Percentiles rank a stretch among this genome's conserved stretches.
phyloP scores from a whole-genome alignment of 2,888 invertebrate species.

The Fragum fragum region DNA sequence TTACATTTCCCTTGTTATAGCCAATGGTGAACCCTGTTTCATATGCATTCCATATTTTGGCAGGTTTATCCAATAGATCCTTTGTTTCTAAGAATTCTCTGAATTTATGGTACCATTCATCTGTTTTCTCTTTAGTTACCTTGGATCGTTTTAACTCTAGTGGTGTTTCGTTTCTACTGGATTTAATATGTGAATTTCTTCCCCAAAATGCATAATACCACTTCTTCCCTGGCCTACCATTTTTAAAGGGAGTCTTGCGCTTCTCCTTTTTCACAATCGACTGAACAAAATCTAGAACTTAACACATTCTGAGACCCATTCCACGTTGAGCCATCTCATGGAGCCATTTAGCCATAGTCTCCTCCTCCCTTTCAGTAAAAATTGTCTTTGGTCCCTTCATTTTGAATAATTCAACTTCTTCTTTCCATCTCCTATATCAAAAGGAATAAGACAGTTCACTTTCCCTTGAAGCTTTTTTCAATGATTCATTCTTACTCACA shows the following conservation, averaged over 20 bases:
- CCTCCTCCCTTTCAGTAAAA: neutral
- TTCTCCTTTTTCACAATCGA: neutral
- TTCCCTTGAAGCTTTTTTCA: neutral
- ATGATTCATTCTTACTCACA: neutral
- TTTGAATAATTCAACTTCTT: neutral
- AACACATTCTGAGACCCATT: neutral
- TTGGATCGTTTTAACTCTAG: conserved; percentile 42
- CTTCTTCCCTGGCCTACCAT: neutral
- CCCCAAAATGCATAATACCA: neutral
- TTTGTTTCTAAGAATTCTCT: conserved; percentile 26
- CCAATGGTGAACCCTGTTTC: conserved; percentile 42
- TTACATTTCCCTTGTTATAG: conserved; percentile 42
- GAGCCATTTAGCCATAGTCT: neutral
- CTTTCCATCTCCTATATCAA: neutral
- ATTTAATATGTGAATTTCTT: conserved; percentile 24
- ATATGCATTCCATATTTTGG: conserved; percentile 45
- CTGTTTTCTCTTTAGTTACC: conserved; percentile 21
- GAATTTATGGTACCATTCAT: conserved; percentile 42
- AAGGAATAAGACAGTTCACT: neutral
- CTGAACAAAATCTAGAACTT: neutral
- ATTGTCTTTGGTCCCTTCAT: neutral
- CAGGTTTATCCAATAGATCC: conserved; percentile 34
- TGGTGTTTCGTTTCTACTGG: conserved; percentile 35
- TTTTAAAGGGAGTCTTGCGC: neutral
- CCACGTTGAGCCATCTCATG: neutral